Percentiles rank a stretch among this genome's conserved stretches.
Conservation (phyloP, 37 sponge, comb jelly and placozoan genomes). For the Agelas oroides region DNA sequence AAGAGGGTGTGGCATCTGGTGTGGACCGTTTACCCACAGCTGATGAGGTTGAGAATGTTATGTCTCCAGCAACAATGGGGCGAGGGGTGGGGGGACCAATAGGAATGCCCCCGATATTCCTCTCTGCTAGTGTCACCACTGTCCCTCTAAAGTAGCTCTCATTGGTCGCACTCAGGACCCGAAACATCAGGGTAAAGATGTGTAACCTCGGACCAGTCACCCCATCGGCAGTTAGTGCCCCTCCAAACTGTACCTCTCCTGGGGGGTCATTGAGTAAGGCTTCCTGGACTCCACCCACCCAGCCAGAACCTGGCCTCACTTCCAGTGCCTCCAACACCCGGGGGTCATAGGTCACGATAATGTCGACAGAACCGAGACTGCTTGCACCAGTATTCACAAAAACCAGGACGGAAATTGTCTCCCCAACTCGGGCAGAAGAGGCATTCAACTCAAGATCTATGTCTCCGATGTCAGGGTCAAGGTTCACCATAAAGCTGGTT, state of each 20-base stretch:
- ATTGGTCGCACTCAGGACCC: not conserved
- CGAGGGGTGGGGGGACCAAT: slow-evolving; percentile 71
- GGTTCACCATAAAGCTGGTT: slow-evolving; percentile 57
- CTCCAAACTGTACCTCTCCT: slow-evolving; percentile 50
- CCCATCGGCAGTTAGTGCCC: slow-evolving; percentile 13
- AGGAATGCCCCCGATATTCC: slow-evolving; percentile 24
- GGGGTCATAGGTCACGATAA: slow-evolving; percentile 41
- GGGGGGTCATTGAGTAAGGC: slow-evolving; percentile 1
- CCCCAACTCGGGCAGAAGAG: not conserved
- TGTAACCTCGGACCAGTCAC: slow-evolving; percentile 34
- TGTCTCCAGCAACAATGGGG: slow-evolving; percentile 45
- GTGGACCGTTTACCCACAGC: slow-evolving; percentile 17
- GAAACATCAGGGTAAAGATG: slow-evolving; percentile 43
- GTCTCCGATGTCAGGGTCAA: slow-evolving; percentile 82
- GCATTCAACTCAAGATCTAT: slow-evolving; percentile 67
- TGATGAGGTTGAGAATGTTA: not conserved
- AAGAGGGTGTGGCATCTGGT: not conserved
- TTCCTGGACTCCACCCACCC: slow-evolving; percentile 50
- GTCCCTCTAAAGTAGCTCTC: not conserved
- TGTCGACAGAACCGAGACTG: slow-evolving; percentile 56
- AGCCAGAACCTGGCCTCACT: slow-evolving; percentile 27
- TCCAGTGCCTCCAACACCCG: slow-evolving; percentile 11
- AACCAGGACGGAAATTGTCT: slow-evolving; percentile 39
- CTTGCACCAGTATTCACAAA: slow-evolving; percentile 60
- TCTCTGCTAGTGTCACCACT: slow-evolving; percentile 39